Base-by-base conservation (phyloP, 1,140 invertebrate genomes). In the Aphidius gifuensis region DNA sequence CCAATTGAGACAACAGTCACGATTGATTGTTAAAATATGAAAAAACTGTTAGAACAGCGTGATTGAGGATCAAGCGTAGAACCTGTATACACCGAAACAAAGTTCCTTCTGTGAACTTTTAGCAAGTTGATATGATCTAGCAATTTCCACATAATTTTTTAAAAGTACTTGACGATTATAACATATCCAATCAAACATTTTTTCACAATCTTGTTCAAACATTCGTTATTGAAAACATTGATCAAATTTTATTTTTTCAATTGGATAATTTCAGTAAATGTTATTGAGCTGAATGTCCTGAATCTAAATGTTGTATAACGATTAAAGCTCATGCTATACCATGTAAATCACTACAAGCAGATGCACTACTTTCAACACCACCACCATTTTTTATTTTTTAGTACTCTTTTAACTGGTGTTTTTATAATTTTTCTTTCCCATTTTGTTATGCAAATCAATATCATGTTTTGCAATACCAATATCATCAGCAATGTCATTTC, bases 111-210 rank as follows among this genome's bases (percentile, higher is more conserved):
- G 93, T 6, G 97, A 81, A 68, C 92, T 90, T 76, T 96, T 94
- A 16, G 95, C 94, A 68, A 94, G 85, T 67, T 94, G 89, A 80
- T 93, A 96, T 23, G 93, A 94, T 62, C 91, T 88, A 8, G 96
- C 96, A 66, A 99, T 98, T 79, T 97, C 94, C 43, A 97, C 95
- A 73, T 98, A 98, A 72, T 93, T 97, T 58, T 93, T 87, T 61
- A 98, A 86, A 82, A 99, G 98, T 53, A 92, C 88, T 73, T 97
- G 95, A 51, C 94, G 86, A 76, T 97, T 96, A 75, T 96, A 94
- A 66, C 92, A 90, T 46, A 98, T 96, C 96, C 96, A 98, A 74
- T 98, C 94, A 77, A 97, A 92, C 94, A 98, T 98, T 89, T 98
- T 97, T 77, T 97, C 94, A 68, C 94, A 97, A 80, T 98, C 96